Percentiles rank a stretch among this genome's conserved stretches.
Conservation (phyloP, 1,140 invertebrate species). For the Drosophila suzukii region DNA sequence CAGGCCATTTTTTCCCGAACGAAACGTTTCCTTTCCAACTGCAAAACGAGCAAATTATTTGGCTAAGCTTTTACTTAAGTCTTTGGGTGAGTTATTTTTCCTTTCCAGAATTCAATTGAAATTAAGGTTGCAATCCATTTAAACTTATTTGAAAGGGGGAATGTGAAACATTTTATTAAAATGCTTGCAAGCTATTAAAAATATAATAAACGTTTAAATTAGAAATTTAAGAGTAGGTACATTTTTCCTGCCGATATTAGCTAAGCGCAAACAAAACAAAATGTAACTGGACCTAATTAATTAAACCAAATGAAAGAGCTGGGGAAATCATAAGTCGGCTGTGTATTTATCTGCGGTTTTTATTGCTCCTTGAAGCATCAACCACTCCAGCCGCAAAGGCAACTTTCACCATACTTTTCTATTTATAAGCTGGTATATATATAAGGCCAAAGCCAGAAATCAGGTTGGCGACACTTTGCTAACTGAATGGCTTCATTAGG, state of each 20-base stretch:
- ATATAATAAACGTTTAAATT: too few relatives aligned
- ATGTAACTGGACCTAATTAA: neutral
- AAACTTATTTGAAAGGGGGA: neutral
- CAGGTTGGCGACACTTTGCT: conserved; percentile 27
- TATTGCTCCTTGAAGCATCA: neutral
- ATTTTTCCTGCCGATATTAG: too few relatives aligned
- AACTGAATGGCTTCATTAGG: conserved; percentile 42
- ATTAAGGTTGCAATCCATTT: neutral
- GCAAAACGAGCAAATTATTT: conserved; percentile 1
- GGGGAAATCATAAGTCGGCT: neutral
- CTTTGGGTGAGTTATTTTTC: neutral
- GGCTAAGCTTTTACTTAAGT: neutral
- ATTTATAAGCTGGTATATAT: neutral
- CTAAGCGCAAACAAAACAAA: neutral
- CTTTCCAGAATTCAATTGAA: neutral
- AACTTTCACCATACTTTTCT: neutral
- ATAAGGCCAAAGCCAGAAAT: neutral
- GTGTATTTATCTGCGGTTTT: neutral
- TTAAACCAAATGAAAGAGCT: neutral
- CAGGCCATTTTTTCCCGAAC: neutral
- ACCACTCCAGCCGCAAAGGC: conserved; percentile 1
- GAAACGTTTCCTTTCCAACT: neutral
- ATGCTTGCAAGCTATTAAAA: neutral
- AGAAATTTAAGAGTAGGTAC: too few relatives aligned
- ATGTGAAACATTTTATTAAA: neutral